Evolutionary conservation across 2,888 invertebrate genomes (phyloP), one percentile per base, ranked within the genome.

Genomic region (Philhelius pedissequus): DNA sequence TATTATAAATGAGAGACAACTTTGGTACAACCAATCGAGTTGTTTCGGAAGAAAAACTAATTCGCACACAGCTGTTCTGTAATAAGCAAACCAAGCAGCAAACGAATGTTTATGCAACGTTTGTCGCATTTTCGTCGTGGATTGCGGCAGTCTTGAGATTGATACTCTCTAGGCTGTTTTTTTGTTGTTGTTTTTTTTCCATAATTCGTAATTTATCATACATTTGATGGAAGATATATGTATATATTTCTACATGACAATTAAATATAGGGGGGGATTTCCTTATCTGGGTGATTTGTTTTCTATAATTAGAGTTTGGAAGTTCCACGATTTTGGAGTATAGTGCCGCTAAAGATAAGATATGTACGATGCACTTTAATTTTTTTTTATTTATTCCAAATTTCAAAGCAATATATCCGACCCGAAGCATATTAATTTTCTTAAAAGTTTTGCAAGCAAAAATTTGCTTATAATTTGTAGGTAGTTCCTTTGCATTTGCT

Each of bases 41-140:
- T 76, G 64, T 43, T 58, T 69, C 54, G 18, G 40, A 68, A 62
- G 64, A 74, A 69, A 74, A 60, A 77, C 64, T 70, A 13, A n/a
- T 48, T 11, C 9, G 15, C 56, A 32, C 38, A 58, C 62, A 56
- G 48, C 58, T 80, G 50, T 45, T 6, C 20, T 38, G 2, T n/a
- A 60, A 56, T 45, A 15, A 8, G 15, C 60, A n/a, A 62, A 62
- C 27, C 25, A 4, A 56, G 35, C 56, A 56, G 35, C 56, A 48
- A 48, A 20, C 30, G 5, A 48, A 22, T 48, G 58, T 40, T 69
- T 69, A 50, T 74, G 69, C 70, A 81, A 66, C 32, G 43, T 58
- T 66, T 76, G 50, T n/a, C 76, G 43, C 64, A 64, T 76, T 43
- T 58, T n/a, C 32, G 52, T 56, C 25, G 40, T 38, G 40, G 32